Evolutionary conservation across 2,888 invertebrate genomes (phyloP), one percentile per base, ranked within the genome.

Genomic region (Branchellion lobata): DNA sequence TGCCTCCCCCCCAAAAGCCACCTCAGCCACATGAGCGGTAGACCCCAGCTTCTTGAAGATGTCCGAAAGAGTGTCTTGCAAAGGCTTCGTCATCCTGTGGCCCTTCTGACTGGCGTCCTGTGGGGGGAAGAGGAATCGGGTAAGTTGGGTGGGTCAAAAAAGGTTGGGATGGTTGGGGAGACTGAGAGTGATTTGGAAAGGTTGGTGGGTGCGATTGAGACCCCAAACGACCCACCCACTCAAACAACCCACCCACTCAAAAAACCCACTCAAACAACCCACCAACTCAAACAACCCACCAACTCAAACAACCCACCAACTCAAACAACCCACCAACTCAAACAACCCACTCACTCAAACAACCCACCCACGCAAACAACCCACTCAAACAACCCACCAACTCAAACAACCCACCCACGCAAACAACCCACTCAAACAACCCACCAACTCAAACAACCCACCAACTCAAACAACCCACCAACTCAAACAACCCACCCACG

Each of bases 21-120:
- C 40, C 21, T 27, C 3, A 8, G 85, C 86, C 85, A 91, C 91
- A 85, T 89, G 89, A 1, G 93, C 93, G 81, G 93, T 93, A 72
- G 92, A 92, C 57, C 95, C 95, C 85, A 96, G 95, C 84, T 95
- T 92, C 87, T 93, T 93, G 84, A 96, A 93, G 85, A 96, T 96
- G 85, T 93, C 93, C 0, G 94, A 93, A 81, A 96, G 89, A 83
- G 93, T 92, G 82, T 94, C 94, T 40, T 95, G 94, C n/a, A 92
- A 91, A 27, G 91, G 91, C 84, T 93, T 91, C 1, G 93, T 92
- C 81, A 94, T 88, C 0, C 91, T 89, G 90, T 88, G 80, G 24
- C 79, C 82, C 81, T 84, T 85, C 27, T 61, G 77, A 21, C 5
- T 65, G 65, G 29, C n/a, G 29, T 65, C 29, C 27, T 29, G 1